These are phyloP conservation scores for Microcebus murinus DNA, from an alignment of 2,113 vertebrate species.

Conservation along the genomic window DNA sequence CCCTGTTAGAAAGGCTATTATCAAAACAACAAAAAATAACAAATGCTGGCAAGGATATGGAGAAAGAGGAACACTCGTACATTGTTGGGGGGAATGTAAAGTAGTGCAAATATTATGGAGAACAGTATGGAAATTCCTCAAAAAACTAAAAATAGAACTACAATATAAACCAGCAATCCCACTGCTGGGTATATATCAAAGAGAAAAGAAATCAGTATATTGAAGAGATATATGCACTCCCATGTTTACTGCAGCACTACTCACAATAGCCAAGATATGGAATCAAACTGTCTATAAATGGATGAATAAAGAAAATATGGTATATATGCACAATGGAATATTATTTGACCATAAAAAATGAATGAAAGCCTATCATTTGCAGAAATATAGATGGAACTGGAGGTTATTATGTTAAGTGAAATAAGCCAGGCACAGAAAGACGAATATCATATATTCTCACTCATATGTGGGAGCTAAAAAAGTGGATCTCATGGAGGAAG, in stretches of 20 bases:
- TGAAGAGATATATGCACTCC: background rate
- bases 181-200: background rate
- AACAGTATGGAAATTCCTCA: background rate
- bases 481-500: background rate
- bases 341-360: background rate
- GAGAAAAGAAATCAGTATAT: background rate
- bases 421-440: background rate
- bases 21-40: background rate
- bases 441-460: background rate
- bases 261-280: background rate
- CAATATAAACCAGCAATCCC: background rate
- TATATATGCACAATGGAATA: background rate
- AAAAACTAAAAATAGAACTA: background rate
- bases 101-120: background rate
- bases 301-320: background rate
- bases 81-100: background rate
- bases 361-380: background rate
- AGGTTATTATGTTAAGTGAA: background rate
- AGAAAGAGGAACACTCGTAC: background rate
- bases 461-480: background rate
- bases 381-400: background rate
- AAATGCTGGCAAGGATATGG: background rate
- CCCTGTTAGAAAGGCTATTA: background rate
- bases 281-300: background rate
- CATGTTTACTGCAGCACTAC: background rate